These are phyloP conservation scores for Marmota monax DNA, from an alignment of 2,113 vertebrate genomes.

Conservation along the genomic window DNA sequence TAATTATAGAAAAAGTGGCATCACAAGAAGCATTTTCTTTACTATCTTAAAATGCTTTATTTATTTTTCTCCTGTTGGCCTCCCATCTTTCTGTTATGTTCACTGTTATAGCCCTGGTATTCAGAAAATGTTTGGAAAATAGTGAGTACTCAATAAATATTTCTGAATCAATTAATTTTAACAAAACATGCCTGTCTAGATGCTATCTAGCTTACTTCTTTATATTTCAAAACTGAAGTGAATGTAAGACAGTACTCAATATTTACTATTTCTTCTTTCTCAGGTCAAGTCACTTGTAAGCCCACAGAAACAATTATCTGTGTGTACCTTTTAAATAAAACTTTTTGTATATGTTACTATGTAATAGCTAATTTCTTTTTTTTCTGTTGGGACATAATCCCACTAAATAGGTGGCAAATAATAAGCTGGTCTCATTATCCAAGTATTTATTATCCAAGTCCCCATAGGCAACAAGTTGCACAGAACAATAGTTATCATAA, in stretches of 20 bases:
- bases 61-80: not conserved
- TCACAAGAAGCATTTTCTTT: not conserved
- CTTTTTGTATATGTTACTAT: not conserved
- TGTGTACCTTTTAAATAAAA: slow-evolving; percentile 12
- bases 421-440: slow-evolving; percentile 46
- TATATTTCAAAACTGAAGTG: slow-evolving; percentile 42
- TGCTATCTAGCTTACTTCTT: not conserved
- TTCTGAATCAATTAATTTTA: slow-evolving; percentile 14
- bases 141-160: slow-evolving; percentile 7
- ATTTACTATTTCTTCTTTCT: not conserved
- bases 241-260: not conserved
- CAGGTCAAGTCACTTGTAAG: not conserved
- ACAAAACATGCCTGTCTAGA: not conserved
- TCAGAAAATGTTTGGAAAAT: not conserved
- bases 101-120: not conserved
- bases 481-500: slow-evolving; percentile 28
- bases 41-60: not conserved
- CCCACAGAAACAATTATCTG: not conserved
- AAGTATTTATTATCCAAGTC: slow-evolving; percentile 29
- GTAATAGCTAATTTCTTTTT: not conserved
- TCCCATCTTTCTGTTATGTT: not conserved
- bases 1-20: not conserved
- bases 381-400: slow-evolving; percentile 33
- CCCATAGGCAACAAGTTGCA: not conserved
- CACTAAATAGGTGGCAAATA: slow-evolving; percentile 10